A percentile compares a stretch with the other conserved stretches of the same genome.
Conservation (phyloP, 64 coral and sea anemone species). For the Stylophora pistillata region DNA sequence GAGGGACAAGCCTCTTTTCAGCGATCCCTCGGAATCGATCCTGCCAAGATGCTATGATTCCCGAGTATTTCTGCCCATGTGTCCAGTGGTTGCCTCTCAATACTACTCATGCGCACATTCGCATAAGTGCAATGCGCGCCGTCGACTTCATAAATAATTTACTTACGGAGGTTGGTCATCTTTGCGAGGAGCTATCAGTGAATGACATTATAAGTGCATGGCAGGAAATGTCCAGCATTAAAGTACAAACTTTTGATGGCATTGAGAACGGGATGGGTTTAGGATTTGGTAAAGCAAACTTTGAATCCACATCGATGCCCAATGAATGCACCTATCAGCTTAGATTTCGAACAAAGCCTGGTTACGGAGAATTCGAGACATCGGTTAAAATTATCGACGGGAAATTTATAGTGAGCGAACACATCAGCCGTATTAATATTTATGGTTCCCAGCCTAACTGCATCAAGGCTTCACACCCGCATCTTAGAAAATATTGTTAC, state of each 20-base stretch:
- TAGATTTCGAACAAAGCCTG: constrained; percentile 65
- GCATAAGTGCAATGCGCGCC: constrained; percentile 47
- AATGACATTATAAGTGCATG: constrained; percentile 69
- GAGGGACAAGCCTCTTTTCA: constrained; percentile 58
- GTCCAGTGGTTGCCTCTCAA: constrained; percentile 70
- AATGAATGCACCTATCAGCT: constrained; percentile 76
- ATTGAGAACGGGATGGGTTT: constrained; percentile 73
- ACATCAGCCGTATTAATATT: constrained; percentile 86
- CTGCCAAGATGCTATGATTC: constrained; percentile 79
- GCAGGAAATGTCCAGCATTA: constrained; percentile 60
- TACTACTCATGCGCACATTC: constrained; percentile 62
- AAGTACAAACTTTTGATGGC: constrained; percentile 67
- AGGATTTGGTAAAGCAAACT: constrained; percentile 66
- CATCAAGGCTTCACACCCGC: constrained; percentile 62
- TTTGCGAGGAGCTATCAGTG: constrained; percentile 55
- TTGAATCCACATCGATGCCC: constrained; percentile 29
- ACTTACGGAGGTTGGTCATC: neutral
- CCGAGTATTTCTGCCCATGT: constrained; percentile 86
- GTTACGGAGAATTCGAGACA: constrained; percentile 69
- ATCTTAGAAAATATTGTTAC: constrained; percentile 79
- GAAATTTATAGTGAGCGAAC: constrained; percentile 48
- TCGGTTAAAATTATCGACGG: constrained; percentile 63
- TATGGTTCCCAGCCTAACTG: constrained; percentile 86
- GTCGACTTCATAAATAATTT: constrained; percentile 66
- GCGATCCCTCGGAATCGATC: constrained; percentile 56